phyloP scores from a whole-genome alignment of 2,888 invertebrate species.

The Leucoptera coffeella region DNA sequence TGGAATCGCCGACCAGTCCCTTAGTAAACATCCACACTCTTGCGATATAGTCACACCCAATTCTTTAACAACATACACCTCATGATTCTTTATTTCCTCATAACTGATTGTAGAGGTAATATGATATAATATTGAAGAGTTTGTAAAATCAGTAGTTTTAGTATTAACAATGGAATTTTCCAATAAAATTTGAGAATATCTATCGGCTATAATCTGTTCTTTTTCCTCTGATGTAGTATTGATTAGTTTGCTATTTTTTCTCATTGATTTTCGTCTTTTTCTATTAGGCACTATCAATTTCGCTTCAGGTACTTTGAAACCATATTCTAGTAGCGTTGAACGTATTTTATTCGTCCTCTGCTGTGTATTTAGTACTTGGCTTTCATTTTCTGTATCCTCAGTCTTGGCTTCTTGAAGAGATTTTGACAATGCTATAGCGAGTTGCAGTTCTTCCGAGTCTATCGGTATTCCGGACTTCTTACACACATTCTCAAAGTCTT shows the following conservation, averaged over 20 bases:
- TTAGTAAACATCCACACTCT: constrained; percentile 45
- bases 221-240: constrained; percentile 15
- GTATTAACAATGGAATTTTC: constrained; percentile 8
- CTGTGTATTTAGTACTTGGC: constrained; percentile 12
- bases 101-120: constrained; percentile 20
- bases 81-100: constrained; percentile 15
- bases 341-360: constrained; percentile 29
- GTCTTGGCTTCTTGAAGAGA: constrained; percentile 26
- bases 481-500: constrained; percentile 34
- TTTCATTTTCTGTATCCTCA: constrained; percentile 6
- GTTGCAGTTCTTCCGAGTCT: constrained; percentile 59
- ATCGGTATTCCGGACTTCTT: constrained; percentile 40
- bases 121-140: constrained; percentile 13
- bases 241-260: constrained; percentile 19
- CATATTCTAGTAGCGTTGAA: constrained; percentile 55
- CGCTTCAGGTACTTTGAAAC: constrained; percentile 42
- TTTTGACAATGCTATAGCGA: constrained; percentile 62
- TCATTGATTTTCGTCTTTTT: constrained; percentile 12
- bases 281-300: constrained; percentile 13
- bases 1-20: constrained; percentile 56
- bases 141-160: constrained; percentile 4
- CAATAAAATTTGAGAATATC: constrained; percentile 26
- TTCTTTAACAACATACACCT: constrained; percentile 34
- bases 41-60: constrained; percentile 30
- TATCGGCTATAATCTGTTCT: constrained; percentile 20